Evolutionary conservation across 2,888 invertebrate species (phyloP).

Genomic region (Nephrotoma appendiculata): DNA sequence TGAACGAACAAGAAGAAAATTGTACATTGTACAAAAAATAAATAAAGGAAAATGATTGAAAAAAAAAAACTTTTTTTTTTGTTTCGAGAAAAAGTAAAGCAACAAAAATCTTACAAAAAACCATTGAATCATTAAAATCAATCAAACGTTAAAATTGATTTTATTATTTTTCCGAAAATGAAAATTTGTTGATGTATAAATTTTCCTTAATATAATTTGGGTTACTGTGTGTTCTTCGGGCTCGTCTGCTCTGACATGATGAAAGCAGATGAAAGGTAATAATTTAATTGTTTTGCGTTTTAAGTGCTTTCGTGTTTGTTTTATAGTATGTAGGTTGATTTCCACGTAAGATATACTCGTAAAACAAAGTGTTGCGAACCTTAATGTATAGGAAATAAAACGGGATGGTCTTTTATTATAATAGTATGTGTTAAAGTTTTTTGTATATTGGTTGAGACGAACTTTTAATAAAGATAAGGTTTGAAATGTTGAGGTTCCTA

Average conservation of each 20-base stretch:
- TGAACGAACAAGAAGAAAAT: not conserved
- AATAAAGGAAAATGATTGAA: not conserved
- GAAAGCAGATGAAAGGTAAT: not conserved
- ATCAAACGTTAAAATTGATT: not conserved
- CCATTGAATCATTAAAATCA: not conserved
- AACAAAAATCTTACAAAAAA: not conserved
- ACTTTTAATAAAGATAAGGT: too few species aligned
- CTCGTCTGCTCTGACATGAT: not conserved
- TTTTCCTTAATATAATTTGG: not conserved
- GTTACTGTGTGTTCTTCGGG: not conserved
- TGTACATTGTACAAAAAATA: not conserved
- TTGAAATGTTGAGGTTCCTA: too few species aligned
- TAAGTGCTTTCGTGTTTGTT: not conserved
- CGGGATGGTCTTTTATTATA: too few species aligned
- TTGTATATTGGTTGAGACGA: too few species aligned
- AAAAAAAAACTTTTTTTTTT: not conserved
- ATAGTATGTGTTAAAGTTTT: too few species aligned
- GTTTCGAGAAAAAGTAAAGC: not conserved
- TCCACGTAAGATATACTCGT: not conserved
- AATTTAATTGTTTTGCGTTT: not conserved
- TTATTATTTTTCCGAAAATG: not conserved
- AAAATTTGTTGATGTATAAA: not conserved
- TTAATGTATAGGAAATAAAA: too few species aligned
- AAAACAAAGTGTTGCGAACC: not conserved
- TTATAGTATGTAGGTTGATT: not conserved